Evolutionary conservation across 2,113 vertebrate genomes (phyloP).

Genomic region (Dipodomys spectabilis): DNA sequence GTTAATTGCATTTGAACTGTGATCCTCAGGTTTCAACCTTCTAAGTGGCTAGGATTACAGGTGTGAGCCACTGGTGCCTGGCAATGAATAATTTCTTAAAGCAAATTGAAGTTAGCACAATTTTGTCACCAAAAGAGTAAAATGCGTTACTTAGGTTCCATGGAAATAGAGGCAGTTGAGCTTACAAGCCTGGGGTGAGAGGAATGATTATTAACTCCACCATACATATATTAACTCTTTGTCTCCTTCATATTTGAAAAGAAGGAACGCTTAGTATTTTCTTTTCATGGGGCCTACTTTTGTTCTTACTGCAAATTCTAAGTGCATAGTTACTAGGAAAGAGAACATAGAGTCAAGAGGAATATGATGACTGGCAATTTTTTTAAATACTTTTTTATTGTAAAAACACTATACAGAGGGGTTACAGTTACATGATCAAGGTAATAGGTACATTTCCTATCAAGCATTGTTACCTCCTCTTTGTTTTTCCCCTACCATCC

Average conservation of each 20-base stretch:
- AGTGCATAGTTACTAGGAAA: neutral
- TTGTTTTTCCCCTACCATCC: too few species aligned
- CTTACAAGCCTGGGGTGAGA: neutral
- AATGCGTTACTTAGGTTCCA: neutral
- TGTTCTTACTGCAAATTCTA: neutral
- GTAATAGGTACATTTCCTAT: too few species aligned
- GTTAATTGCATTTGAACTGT: too few species aligned
- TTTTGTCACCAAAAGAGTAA: slow-evolving; percentile 10
- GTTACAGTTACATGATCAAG: too few species aligned
- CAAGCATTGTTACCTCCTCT: too few species aligned
- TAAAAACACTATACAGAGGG: too few species aligned
- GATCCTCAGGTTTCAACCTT: too few species aligned
- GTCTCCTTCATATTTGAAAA: neutral
- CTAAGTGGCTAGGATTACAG: too few species aligned
- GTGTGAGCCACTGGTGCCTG: too few species aligned
- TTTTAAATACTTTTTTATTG: too few species aligned
- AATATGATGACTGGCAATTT: neutral
- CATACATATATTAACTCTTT: neutral
- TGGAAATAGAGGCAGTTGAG: neutral
- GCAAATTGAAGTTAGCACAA: neutral
- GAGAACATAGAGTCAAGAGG: neutral
- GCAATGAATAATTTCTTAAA: neutral
- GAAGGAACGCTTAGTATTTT: slow-evolving; percentile 65
- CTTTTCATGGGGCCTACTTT: slow-evolving; percentile 45
- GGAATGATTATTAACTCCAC: neutral